These are phyloP conservation scores for Rissa tridactyla DNA, from an alignment of 2,113 vertebrate genomes.

Conservation along the genomic window DNA sequence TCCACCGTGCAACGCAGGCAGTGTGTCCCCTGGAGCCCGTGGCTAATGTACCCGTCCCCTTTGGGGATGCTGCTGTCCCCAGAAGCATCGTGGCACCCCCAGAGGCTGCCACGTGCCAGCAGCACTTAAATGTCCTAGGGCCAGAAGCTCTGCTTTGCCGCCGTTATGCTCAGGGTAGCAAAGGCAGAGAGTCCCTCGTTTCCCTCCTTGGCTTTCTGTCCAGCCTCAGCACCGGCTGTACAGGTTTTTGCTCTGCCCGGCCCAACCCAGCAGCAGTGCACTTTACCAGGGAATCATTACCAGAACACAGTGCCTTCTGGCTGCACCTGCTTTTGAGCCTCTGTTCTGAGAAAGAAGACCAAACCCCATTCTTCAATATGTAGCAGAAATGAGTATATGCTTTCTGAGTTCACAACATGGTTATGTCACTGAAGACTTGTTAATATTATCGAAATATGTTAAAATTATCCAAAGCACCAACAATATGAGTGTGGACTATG, in stretches of 20 bases:
- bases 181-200: not conserved
- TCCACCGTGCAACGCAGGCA: not conserved
- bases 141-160: not conserved
- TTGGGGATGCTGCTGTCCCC: not conserved
- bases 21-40: not conserved
- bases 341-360: not conserved
- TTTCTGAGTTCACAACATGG: not conserved
- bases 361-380: not conserved
- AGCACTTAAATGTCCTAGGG: not conserved
- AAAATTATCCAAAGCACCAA: not conserved
- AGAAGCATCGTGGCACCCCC: not conserved
- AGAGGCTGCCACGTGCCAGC: not conserved
- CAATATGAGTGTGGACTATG: not conserved
- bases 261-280: not conserved
- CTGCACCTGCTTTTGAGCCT: not conserved
- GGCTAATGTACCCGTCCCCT: rapidly evolving
- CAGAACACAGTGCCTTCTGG: not conserved
- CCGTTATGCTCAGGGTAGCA: not conserved
- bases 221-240: not conserved
- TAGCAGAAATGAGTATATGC: not conserved
- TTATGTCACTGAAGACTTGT: not conserved
- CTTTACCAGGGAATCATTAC: not conserved
- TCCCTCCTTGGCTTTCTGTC: not conserved
- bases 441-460: not conserved
- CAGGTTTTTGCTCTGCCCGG: not conserved